Evolutionary conservation across 2,797 vertebrate species (phyloP).

Genomic region (Gambusia yucatana): DNA sequence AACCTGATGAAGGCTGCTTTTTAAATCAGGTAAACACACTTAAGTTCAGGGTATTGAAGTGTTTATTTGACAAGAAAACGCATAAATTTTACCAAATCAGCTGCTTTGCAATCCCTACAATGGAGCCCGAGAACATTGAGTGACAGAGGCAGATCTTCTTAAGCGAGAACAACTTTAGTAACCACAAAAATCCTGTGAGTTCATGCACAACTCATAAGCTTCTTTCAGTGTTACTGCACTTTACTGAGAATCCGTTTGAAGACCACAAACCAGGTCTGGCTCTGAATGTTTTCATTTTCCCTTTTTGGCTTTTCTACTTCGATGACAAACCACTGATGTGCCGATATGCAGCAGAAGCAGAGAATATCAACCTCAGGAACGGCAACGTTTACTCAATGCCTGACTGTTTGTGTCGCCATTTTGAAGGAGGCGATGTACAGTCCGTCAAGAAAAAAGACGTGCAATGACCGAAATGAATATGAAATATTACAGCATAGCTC

Average conservation of each 20-base stretch:
- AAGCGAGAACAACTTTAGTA: constrained; percentile 1
- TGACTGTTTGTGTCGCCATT: neutral
- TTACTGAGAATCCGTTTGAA: constrained; percentile 47
- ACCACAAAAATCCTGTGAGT: constrained; percentile 21
- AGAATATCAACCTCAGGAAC: neutral
- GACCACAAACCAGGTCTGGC: constrained; percentile 67
- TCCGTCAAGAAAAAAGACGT: neutral
- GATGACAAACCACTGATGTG: constrained; percentile 1
- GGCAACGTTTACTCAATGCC: neutral
- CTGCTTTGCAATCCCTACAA: constrained; percentile 6
- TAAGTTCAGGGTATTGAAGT: neutral
- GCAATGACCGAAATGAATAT: neutral
- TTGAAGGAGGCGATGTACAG: neutral
- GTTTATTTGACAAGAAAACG: neutral
- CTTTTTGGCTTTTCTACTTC: constrained; percentile 69
- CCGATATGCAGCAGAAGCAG: neutral
- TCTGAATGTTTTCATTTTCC: constrained; percentile 51
- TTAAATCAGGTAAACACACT: neutral
- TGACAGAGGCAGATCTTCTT: constrained; percentile 19
- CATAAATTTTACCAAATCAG: constrained; percentile 15
- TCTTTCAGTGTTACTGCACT: constrained; percentile 32
- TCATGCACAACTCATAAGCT: constrained; percentile 16
- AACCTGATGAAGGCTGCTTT: neutral
- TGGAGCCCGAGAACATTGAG: neutral
- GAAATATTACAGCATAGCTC: neutral